Evolutionary conservation across 2,888 invertebrate species (phyloP), one percentile per base, ranked within the genome.

Genomic region (Crematogaster levior): DNA sequence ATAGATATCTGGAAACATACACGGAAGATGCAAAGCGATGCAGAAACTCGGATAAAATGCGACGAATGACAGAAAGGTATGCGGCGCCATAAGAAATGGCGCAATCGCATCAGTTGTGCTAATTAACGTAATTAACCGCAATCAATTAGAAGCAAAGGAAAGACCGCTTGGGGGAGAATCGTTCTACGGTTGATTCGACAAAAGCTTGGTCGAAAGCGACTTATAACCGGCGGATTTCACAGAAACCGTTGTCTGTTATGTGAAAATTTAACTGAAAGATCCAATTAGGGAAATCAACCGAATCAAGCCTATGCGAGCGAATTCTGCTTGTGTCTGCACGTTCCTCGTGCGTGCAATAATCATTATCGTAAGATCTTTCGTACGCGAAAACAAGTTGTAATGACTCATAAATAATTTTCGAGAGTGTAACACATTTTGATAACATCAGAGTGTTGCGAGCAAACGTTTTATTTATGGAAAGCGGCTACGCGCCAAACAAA

Each of bases 71-170:
- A 51, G 74, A 63, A 27, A 75, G 70, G 65, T 85, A 85, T 72
- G 84, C 58, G 53, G 27, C 73, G 30, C 40, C 10, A 61, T 68
- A 27, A 53, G 21, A 27, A 63, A 79, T 65, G 60, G 85, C 79
- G 85, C 85, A 86, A 91, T 91, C 84, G 86, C 85, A 88, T 91
- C 90, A 88, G 89, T 88, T 81, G 84, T 73, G 87, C 85, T 89
- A 91, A 92, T 92, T 92, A 91, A 89, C 88, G 90, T 89, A 92
- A 92, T 92, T 91, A 92, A 90, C 88, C 84, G 86, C 84, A 89
- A 92, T 92, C 91, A 92, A 92, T 92, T 91, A 92, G 89, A 87
- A 88, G 82, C 82, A 72, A 65, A 46, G 46, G 51, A 73, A n/a
- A 34, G 30, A 68, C 21, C 9, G n/a, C 37, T 53, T 6, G 40